Percentiles rank a stretch among this genome's conserved stretches.
Conservation (phyloP, 2,888 invertebrate species). For the Chironomus riparius region DNA sequence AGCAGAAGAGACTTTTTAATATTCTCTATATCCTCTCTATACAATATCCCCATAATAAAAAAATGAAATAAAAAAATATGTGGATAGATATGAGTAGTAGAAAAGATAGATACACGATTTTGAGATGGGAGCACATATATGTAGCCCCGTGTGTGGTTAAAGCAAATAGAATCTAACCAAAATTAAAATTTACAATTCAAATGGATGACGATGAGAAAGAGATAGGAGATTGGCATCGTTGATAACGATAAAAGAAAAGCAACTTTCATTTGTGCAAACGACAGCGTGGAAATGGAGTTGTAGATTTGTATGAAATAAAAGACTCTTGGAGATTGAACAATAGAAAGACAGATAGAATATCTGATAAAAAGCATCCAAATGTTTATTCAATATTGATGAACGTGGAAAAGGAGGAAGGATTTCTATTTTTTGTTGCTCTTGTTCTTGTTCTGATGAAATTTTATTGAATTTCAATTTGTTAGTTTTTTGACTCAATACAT, state of each 20-base stretch:
- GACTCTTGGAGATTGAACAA: neutral
- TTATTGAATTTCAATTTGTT: no score
- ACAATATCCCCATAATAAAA: no score
- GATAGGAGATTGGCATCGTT: neutral
- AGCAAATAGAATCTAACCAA: constrained; percentile 25
- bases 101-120: neutral
- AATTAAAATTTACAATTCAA: constrained; percentile 26
- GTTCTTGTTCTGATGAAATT: no score
- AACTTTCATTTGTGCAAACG: neutral
- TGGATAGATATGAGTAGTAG: constrained; percentile 1
- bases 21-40: neutral
- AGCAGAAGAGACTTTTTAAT: constrained; percentile 18
- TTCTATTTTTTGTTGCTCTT: no score
- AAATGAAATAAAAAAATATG: neutral
- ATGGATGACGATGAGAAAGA: neutral
- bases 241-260: neutral
- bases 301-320: neutral
- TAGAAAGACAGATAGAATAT: neutral
- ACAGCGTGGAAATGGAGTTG: constrained; percentile 1
- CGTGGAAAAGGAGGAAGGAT: neutral
- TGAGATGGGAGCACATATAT: neutral
- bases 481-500: no score
- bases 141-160: constrained; percentile 12
- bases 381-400: neutral
- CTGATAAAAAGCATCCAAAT: neutral